A percentile compares a stretch with the other conserved stretches of the same genome.
Conservation (phyloP, 2,113 vertebrate genomes). For the Nerophis lumbriciformis region DNA sequence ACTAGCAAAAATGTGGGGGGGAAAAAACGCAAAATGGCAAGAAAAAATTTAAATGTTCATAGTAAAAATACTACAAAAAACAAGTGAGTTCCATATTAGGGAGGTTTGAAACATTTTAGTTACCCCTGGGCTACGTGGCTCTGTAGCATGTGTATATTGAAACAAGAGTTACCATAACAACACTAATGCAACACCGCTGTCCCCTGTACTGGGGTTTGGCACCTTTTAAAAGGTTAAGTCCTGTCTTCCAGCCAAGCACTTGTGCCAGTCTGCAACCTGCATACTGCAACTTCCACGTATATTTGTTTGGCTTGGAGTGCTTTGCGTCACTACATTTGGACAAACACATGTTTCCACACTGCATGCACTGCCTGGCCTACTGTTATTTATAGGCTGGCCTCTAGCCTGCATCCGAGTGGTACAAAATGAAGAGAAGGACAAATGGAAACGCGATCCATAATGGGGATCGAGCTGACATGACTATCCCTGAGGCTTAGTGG, state of each 20-base stretch:
- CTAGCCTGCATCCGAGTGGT: slow-evolving; percentile 30
- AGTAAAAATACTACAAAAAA: too few relatives aligned
- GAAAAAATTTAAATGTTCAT: too few relatives aligned
- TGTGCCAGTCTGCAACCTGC: not conserved
- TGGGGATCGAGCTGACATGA: slow-evolving; percentile 27
- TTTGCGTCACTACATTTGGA: slow-evolving; percentile 40
- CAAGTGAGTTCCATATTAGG: too few relatives aligned
- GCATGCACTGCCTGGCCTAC: slow-evolving; percentile 24
- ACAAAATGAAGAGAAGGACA: slow-evolving; percentile 18
- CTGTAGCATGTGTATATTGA: too few relatives aligned
- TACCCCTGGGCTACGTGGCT: too few relatives aligned
- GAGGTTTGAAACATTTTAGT: too few relatives aligned
- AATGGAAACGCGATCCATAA: slow-evolving; percentile 15
- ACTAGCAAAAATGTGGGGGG: too few relatives aligned
- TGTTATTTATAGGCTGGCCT: slow-evolving; percentile 58
- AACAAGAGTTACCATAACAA: too few relatives aligned
- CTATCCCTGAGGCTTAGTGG: slow-evolving; percentile 33
- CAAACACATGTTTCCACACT: slow-evolving; percentile 25
- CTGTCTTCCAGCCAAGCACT: not conserved
- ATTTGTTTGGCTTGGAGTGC: slow-evolving; percentile 39
- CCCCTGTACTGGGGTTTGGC: too few relatives aligned
- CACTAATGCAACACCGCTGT: too few relatives aligned
- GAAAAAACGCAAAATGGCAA: too few relatives aligned
- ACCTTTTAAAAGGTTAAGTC: not conserved
- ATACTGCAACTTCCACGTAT: slow-evolving; percentile 29